Percentiles rank a stretch among this genome's conserved stretches.
Conservation (phyloP, 2,888 invertebrate species). For the Dicyrtomina minuta region DNA sequence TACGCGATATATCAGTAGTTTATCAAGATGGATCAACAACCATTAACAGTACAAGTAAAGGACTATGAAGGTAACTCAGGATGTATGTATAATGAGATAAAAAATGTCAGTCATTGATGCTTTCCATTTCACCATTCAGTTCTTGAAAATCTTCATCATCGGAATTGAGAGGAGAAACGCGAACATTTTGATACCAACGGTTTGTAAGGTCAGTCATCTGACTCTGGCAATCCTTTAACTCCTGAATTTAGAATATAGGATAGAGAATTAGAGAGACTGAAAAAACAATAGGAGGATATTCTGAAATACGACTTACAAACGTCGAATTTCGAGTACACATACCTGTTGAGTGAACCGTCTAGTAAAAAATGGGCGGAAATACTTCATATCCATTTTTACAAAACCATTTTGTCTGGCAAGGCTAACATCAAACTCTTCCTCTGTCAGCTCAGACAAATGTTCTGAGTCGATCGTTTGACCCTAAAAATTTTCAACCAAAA, state of each 20-base stretch:
- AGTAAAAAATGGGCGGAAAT: constrained; percentile 94
- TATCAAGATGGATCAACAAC: no score
- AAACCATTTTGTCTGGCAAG: constrained; percentile 85
- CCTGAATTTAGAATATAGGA: constrained; percentile 62
- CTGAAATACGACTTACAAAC: background rate
- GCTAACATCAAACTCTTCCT: constrained; percentile 87
- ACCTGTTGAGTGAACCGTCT: constrained; percentile 92
- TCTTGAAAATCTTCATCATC: constrained; percentile 71
- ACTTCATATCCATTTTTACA: constrained; percentile 86
- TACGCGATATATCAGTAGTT: no score
- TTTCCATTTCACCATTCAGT: constrained; percentile 13
- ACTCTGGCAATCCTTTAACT: constrained; percentile 90
- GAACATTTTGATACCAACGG: constrained; percentile 95
- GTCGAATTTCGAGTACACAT: constrained; percentile 41
- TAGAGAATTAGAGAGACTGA: background rate
- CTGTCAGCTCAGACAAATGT: constrained; percentile 86
- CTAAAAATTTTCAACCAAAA: constrained; percentile 55
- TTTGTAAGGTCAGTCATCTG: constrained; percentile 96
- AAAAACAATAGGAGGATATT: background rate
- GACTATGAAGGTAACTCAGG: no score
- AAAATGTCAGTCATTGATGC: constrained; percentile 11
- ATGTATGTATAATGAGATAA: background rate
- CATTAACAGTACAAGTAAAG: no score
- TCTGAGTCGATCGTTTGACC: constrained; percentile 92
- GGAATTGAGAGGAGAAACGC: constrained; percentile 72